Evolutionary conservation across 2,797 vertebrate genomes (phyloP), one percentile per base, ranked within the genome.

Genomic region (Pantherophis alleghaniensis): DNA sequence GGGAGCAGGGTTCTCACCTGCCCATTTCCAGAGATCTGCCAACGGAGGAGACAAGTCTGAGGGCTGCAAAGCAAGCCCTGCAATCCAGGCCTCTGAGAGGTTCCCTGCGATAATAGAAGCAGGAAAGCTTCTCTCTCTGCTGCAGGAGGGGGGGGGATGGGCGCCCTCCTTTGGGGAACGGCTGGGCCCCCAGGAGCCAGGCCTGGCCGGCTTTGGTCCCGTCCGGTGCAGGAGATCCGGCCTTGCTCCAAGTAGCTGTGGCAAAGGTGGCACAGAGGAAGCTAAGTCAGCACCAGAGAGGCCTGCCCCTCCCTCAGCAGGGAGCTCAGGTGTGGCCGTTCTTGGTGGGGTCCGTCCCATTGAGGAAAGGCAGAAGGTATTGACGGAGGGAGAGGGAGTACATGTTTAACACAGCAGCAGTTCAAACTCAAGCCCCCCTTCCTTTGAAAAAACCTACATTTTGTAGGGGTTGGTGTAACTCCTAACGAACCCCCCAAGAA

Each of bases 101-200:
- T 94, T 96, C 13, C 0, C 95, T 92, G 94, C 95, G 94, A 96
- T 97, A 96, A 96, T 96, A 96, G 96, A 96, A 92, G 94, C 96
- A 95, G 55, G 97, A 96, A 42, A 42, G 42, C 42, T 42, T 42
- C 42, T 42, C 42, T 42, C 42, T 42, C 42, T 42, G 42, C 42
- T 42, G 42, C 42, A 37, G 37, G 37, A 37, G 37, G 42, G 87
- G 1, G 96, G 55, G 91, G 93, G 89, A 93, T 56, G 91, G 94
- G n/a, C 89, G 93, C 94, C 94, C 92, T 5, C 92, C 57, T 28
- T 69, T 69, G 92, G 89, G 95, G 93, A 79, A 86, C 7, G 12
- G 12, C 22, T 12, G 2, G 13, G 89, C 90, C 83, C 22, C 69
- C 61, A 32, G 55, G 1, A 28, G 92, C 32, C 37, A 37, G 20